Conservation (phyloP, 2,113 vertebrate genomes). For the Oostethus manadensis region DNA sequence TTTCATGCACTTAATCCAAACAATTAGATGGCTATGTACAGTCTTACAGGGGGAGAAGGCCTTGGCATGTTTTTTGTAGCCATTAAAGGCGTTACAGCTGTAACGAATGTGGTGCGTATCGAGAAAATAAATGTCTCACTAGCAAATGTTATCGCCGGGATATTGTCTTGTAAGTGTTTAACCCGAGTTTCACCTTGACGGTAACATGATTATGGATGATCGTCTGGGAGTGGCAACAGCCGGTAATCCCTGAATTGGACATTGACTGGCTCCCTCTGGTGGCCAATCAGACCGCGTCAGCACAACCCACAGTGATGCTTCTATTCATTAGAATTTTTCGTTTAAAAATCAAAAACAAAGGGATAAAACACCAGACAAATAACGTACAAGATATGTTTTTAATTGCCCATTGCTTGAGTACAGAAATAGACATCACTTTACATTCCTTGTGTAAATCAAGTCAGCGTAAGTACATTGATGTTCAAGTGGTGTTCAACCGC, state of each 20-base stretch:
- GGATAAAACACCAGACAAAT: background rate
- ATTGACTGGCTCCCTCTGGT: conserved; percentile 46
- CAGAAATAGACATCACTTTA: conserved; percentile 50
- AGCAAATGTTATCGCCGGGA: background rate
- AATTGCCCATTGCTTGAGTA: conserved; percentile 48
- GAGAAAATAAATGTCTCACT: conserved; percentile 2
- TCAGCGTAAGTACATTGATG: conserved; percentile 35
- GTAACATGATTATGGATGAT: conserved; percentile 12
- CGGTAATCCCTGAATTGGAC: conserved; percentile 4
- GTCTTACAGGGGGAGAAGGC: conserved; percentile 24
- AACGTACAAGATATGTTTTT: conserved; percentile 48
- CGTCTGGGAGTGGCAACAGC: conserved; percentile 22
- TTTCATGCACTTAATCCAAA: conserved; percentile 42
- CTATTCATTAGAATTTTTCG: too few species aligned
- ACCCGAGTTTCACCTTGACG: conserved; percentile 28
- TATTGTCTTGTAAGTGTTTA: background rate
- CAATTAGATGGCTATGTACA: conserved; percentile 29
- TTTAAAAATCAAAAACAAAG: background rate
- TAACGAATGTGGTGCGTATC: background rate
- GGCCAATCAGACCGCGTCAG: background rate
- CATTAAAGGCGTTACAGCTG: background rate
- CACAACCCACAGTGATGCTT: background rate
- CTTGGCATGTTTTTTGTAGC: conserved; percentile 11
- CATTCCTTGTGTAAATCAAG: conserved; percentile 54
- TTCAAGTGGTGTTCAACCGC: conserved; percentile 59